phyloP scores from a whole-genome alignment of 2,797 vertebrate genomes.

The Crax fasciolata region DNA sequence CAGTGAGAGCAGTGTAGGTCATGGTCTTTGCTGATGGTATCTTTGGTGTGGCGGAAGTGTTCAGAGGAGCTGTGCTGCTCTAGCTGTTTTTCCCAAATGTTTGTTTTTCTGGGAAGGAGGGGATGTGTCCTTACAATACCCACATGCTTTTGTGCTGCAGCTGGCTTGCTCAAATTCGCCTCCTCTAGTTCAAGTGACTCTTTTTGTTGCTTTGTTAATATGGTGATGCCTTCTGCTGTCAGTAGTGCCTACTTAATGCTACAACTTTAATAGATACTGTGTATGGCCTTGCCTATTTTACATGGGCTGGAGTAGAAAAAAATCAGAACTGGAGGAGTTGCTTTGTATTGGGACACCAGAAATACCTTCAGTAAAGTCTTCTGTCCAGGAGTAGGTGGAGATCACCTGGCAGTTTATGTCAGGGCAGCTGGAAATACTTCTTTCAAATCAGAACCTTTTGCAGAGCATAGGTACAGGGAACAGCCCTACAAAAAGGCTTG shows the following conservation, averaged over 20 bases:
- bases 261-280: not conserved
- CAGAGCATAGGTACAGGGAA: not conserved
- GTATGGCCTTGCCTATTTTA: not conserved
- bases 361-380: not conserved
- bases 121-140: constrained; percentile 12
- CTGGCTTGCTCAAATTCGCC: not conserved
- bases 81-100: not conserved
- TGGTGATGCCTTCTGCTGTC: not conserved
- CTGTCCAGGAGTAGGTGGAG: not conserved
- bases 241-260: not conserved
- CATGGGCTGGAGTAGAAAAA: not conserved
- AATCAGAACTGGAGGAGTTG: not conserved
- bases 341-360: not conserved
- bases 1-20: not conserved
- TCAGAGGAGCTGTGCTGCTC: not conserved
- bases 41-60: not conserved
- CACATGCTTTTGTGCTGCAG: not conserved
- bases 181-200: not conserved
- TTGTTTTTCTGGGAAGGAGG: constrained; percentile 11
- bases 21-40: not conserved
- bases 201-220: not conserved
- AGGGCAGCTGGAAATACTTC: not conserved
- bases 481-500: not conserved
- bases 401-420: not conserved
- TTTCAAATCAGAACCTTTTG: not conserved